These are phyloP conservation scores for Sialia sialis DNA, from an alignment of 2,113 vertebrate genomes.

Conservation along the genomic window DNA sequence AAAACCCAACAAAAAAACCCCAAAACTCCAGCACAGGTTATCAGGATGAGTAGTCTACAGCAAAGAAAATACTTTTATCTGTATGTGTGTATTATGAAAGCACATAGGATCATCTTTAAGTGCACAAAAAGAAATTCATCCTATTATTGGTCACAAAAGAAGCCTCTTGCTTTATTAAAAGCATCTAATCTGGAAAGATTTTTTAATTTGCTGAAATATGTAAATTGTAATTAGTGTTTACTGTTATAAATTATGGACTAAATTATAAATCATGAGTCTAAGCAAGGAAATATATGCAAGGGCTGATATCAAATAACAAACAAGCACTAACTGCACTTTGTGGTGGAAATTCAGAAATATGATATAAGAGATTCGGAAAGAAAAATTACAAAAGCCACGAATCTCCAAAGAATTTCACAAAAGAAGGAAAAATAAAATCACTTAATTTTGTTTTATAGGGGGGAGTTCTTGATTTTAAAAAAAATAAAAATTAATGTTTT, in stretches of 20 bases:
- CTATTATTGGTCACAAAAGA: not conserved
- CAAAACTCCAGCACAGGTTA: rapidly evolving
- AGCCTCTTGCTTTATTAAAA: not conserved
- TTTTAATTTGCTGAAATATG: not conserved
- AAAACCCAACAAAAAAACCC: rapidly evolving
- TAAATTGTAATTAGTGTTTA: not conserved
- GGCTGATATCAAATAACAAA: not conserved
- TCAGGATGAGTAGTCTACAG: not conserved
- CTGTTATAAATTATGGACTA: not conserved
- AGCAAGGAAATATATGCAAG: not conserved
- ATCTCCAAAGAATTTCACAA: not conserved
- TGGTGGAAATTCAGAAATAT: not conserved
- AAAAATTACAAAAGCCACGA: not conserved
- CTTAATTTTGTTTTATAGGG: not conserved
- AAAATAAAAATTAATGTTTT: not conserved
- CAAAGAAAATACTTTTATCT: not conserved
- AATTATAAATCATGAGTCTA: not conserved
- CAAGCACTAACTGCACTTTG: not conserved
- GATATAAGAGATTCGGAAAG: not conserved
- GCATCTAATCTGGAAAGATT: not conserved
- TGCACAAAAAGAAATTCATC: not conserved
- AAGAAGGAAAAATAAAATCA: not conserved
- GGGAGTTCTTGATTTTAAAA: not conserved
- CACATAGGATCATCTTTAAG: not conserved
- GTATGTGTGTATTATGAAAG: not conserved